Evolutionary conservation across 2,797 vertebrate species (phyloP), one percentile per base, ranked within the genome.

Genomic region (Pogonophryne albipinna): DNA sequence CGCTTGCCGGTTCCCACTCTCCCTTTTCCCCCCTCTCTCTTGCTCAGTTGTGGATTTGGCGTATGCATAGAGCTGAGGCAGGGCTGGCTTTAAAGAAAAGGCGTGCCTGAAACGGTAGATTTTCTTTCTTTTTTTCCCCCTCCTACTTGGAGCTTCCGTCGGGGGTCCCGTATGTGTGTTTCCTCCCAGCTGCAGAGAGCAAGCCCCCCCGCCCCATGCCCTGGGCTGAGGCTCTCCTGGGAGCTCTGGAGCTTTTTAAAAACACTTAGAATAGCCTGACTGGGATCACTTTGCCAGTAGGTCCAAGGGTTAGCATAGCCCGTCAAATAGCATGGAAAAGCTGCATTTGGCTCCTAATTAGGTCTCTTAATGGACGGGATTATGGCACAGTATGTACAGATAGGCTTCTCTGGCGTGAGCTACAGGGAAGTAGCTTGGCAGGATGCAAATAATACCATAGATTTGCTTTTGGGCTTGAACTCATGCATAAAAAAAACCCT

Each of bases 171-270:
- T 79, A 85, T 93, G 87, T 90, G 89, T 68, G 74, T 90, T 91
- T 94, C 91, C 88, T 93, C 84, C 88, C 93, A 94, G 93, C 92
- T 93, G 90, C 88, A 92, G 79, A 93, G 83, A 84, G 83, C 79
- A 78, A 90, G 84, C 82, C 88, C 23, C 20, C 20, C 20, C 20
- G 85, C 87, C 76, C 74, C 58, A 65, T 89, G 78, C 85, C 83
- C 83, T 80, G 85, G 79, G 80, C 86, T 78, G 67, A 82, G 68
- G 76, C 77, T 93, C 91, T 93, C 89, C 66, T 79, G 85, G 90
- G 92, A 91, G 83, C 66, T 86, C 66, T 86, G 86, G 55, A 79
- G 87, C 85, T 89, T 92, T 91, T 89, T 83, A 80, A 88, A 88
- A 92, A 92, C 83, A 88, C 88, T 91, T 84, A 58, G 66, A 88